Conservation (phyloP, 2,888 invertebrate species). For the Yponomeuta plumbellus region DNA sequence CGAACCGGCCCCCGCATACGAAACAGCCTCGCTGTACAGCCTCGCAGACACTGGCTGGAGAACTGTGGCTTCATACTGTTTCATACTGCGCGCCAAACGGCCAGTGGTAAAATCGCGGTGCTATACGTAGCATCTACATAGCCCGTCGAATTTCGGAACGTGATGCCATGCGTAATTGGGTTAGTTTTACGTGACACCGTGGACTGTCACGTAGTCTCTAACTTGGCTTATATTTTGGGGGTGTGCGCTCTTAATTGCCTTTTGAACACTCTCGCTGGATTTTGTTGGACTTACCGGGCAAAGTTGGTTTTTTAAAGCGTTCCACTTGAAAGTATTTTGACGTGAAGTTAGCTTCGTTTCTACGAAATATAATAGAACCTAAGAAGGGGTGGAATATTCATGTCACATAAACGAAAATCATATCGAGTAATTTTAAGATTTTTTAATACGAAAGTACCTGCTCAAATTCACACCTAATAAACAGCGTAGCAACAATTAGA, state of each 20-base stretch:
- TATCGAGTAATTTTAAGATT: no score
- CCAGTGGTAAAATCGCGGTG: background rate
- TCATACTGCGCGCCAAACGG: background rate
- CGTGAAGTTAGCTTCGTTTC: background rate
- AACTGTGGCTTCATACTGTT: background rate
- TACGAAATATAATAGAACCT: background rate
- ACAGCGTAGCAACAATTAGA: background rate
- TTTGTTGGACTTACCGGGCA: background rate
- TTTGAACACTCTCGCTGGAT: slow-evolving; percentile 20
- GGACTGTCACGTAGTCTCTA: slow-evolving; percentile 48
- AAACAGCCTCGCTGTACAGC: slow-evolving; percentile 45
- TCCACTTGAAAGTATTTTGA: background rate
- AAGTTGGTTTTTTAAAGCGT: background rate
- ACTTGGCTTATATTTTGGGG: slow-evolving; percentile 41
- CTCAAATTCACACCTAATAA: no score
- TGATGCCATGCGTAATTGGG: slow-evolving; percentile 71
- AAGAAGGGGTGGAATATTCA: no score
- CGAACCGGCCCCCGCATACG: slow-evolving; percentile 68
- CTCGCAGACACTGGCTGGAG: background rate
- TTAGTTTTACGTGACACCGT: slow-evolving; percentile 68
- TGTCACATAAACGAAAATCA: no score
- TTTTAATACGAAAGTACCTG: no score
- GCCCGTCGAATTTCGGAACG: slow-evolving; percentile 61
- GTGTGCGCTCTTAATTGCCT: slow-evolving; percentile 65
- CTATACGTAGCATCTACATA: slow-evolving; percentile 19